A percentile compares a stretch with the other conserved stretches of the same genome.
These are phyloP conservation scores for Archilochus colubris DNA, from an alignment of 2,113 vertebrate genomes.

Conservation along the genomic window DNA sequence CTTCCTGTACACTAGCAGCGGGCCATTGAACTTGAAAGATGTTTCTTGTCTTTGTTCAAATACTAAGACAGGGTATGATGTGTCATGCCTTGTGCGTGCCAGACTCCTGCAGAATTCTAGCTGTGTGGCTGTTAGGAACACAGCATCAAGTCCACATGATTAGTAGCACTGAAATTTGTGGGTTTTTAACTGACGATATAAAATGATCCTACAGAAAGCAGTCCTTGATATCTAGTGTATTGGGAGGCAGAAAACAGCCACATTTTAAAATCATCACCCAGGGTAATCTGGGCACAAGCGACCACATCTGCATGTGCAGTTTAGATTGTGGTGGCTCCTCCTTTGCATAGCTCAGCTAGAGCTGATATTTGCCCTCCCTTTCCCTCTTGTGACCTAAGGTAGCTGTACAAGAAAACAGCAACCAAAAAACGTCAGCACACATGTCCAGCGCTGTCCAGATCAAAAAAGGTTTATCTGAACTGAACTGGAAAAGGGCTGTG, in stretches of 20 bases:
- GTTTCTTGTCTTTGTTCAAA: background rate
- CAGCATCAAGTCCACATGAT: constrained; percentile 12
- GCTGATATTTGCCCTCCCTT: background rate
- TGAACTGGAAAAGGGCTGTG: background rate
- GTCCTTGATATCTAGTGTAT: background rate
- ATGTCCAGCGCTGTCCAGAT: rapidly evolving
- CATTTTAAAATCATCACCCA: background rate
- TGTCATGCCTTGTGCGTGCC: constrained; percentile 27
- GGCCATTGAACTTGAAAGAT: background rate
- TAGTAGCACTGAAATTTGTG: background rate
- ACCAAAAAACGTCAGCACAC: background rate
- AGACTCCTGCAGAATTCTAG: constrained; percentile 41
- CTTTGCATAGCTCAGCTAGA: background rate
- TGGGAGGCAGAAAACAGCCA: background rate
- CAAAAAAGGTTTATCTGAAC: background rate
- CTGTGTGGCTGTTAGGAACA: constrained; percentile 14
- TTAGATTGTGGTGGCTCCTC: background rate
- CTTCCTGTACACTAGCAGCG: background rate
- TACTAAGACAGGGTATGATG: background rate
- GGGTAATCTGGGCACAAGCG: background rate
- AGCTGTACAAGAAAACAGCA: background rate
- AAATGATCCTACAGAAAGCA: constrained; percentile 1
- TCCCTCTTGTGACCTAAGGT: background rate
- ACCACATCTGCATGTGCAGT: background rate
- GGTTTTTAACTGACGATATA: constrained; percentile 13